Evolutionary conservation across 2,797 vertebrate species (phyloP), one percentile per base, ranked within the genome.

Genomic region (Falco columbarius): DNA sequence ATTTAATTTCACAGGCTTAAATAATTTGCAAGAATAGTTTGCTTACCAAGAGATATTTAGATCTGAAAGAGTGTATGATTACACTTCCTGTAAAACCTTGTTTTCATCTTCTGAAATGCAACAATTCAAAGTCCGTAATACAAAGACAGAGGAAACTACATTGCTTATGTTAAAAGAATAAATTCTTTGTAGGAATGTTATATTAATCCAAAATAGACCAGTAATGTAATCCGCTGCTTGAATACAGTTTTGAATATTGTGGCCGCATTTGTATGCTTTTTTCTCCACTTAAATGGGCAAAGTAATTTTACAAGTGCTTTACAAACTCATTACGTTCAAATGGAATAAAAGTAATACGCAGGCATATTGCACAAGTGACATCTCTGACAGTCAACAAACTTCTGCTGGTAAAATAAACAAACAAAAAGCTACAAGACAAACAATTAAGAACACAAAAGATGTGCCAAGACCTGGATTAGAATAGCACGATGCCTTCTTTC

Each of bases 1-100:
- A 89, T 54, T 90, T 95, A 86, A 90, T 90, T 95, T 86, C 83
- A 75, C 29, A 81, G 36, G 17, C 44, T 88, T 67, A 87, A 92
- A 93, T 51, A 87, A 93, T 71, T 77, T 87, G 67, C 23, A 77
- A 74, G 34, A 80, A 52, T 40, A 70, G 26, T 76, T 87, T 82
- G n/a, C 49, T 83, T 68, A 81, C 51, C 77, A 80, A 81, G 54
- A 94, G 62, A 84, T 77, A 56, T 61, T 93, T 77, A 65, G 40
- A 89, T 62, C 12, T 65, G 77, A 87, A 86, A 89, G 73, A 34
- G 55, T 59, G 34, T 9, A 22, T 38, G 44, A 80, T 23, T 82
- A 44, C 30, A 74, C 8, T 80, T 84, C 67, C 86, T 76, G 16
- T 36, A 67, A 75, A 86, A 81, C 42, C 65, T 73, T 67, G 76